Conservation (phyloP, 1,140 invertebrate species). For the Drosophila pectinifera region DNA sequence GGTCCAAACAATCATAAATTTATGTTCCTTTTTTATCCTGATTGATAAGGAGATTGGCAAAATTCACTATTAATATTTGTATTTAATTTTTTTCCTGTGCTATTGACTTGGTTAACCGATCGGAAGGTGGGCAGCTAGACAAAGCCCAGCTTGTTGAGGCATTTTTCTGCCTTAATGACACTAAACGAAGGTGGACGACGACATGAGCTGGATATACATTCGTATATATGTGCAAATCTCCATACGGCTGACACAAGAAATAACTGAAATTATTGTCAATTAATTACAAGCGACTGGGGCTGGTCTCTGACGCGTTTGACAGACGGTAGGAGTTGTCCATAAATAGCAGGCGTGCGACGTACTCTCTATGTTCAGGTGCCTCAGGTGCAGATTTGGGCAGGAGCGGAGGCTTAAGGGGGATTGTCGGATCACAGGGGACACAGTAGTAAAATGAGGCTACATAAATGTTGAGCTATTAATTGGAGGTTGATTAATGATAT, state of each 20-base stretch:
- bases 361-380: constrained; percentile 37
- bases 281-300: constrained; percentile 73
- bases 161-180: constrained; percentile 77
- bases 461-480: background rate
- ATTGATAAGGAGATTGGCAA: too few relatives aligned
- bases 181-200: constrained; percentile 64
- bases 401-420: constrained; percentile 8
- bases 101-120: constrained; percentile 23
- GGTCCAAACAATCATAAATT: too few relatives aligned
- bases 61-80: background rate
- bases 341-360: constrained; percentile 62
- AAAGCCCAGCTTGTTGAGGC: constrained; percentile 52
- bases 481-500: background rate
- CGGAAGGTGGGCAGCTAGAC: constrained; percentile 40
- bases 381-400: constrained; percentile 56
- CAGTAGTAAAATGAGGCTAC: too few relatives aligned
- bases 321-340: constrained; percentile 77
- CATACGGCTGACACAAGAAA: constrained; percentile 58
- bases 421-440: too few relatives aligned
- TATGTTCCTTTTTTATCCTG: too few relatives aligned
- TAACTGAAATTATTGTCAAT: constrained; percentile 82
- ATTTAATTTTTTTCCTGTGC: background rate
- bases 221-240: constrained; percentile 26
- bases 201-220: constrained; percentile 46
- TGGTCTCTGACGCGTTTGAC: constrained; percentile 77